phyloP scores from a whole-genome alignment of 2,797 vertebrate genomes.

The Momotus momota region DNA sequence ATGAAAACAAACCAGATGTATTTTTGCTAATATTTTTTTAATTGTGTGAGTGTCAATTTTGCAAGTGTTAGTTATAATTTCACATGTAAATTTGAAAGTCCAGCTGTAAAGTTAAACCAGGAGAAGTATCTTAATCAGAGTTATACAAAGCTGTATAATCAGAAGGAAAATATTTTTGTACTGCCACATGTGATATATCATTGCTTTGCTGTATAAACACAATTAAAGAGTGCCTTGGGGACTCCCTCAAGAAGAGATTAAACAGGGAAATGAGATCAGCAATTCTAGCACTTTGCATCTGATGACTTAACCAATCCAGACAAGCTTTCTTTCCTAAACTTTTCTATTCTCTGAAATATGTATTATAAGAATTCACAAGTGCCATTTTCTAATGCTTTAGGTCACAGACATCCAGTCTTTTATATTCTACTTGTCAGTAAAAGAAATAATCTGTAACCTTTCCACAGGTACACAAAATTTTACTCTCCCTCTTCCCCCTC shows the following conservation, averaged over 20 bases:
- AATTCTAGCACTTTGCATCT: conserved; percentile 69
- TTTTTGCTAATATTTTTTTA: conserved; percentile 39
- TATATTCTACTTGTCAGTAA: background rate
- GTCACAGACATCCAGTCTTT: background rate
- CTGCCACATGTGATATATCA: conserved; percentile 76
- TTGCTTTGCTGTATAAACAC: conserved; percentile 75
- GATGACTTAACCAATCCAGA: conserved; percentile 67
- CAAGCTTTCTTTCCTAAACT: conserved; percentile 59
- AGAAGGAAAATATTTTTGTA: conserved; percentile 75
- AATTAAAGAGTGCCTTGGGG: conserved; percentile 69
- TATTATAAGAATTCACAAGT: conserved; percentile 52
- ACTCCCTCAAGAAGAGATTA: conserved; percentile 72
- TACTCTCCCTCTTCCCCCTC: background rate
- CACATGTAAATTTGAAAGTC: conserved; percentile 48
- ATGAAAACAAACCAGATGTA: background rate
- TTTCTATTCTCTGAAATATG: conserved; percentile 42
- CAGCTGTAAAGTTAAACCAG: conserved; percentile 46
- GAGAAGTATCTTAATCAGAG: conserved; percentile 62
- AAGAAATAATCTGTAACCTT: background rate
- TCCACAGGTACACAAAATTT: background rate
- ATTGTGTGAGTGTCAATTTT: conserved; percentile 32
- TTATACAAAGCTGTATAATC: conserved; percentile 67
- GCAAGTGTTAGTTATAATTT: conserved; percentile 35
- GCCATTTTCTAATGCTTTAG: conserved; percentile 22
- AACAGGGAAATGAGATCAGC: conserved; percentile 70